Conservation (phyloP, 2,797 vertebrate genomes). For the Alauda arvensis region DNA sequence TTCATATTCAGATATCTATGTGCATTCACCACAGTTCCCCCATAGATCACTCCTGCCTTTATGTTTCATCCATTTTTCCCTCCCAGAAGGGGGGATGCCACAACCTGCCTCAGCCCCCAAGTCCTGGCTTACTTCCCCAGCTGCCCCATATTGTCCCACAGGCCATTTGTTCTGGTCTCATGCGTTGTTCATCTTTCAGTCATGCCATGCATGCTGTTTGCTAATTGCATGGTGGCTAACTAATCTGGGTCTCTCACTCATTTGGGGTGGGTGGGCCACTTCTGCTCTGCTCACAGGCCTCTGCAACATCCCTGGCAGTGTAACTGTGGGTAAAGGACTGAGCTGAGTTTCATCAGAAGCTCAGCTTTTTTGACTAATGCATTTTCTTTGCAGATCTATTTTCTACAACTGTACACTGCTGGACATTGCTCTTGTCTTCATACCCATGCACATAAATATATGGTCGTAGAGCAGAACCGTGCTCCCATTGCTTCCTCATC, state of each 20-base stretch:
- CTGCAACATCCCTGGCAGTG: neutral
- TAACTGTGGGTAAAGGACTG: neutral
- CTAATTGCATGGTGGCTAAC: neutral
- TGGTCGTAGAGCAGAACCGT: neutral
- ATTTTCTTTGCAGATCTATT: neutral
- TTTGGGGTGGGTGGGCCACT: neutral
- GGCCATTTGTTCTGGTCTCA: slow-evolving; percentile 8
- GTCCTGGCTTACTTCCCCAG: neutral
- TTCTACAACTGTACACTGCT: neutral
- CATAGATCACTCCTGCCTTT: neutral
- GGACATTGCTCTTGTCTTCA: neutral
- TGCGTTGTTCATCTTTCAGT: neutral
- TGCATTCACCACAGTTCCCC: neutral
- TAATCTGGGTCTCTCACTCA: neutral
- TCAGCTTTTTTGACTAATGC: neutral
- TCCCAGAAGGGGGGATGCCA: neutral
- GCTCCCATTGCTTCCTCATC: neutral
- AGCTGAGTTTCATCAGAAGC: neutral
- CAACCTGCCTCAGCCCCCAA: neutral
- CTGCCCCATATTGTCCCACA: neutral
- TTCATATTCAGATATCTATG: neutral
- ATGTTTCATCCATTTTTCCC: neutral
- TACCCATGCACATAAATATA: neutral
- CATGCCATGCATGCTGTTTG: neutral
- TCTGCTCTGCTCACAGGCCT: neutral